These are phyloP conservation scores for Colletes gigas DNA, from an alignment of 1,140 invertebrate species.

Conservation along the genomic window DNA sequence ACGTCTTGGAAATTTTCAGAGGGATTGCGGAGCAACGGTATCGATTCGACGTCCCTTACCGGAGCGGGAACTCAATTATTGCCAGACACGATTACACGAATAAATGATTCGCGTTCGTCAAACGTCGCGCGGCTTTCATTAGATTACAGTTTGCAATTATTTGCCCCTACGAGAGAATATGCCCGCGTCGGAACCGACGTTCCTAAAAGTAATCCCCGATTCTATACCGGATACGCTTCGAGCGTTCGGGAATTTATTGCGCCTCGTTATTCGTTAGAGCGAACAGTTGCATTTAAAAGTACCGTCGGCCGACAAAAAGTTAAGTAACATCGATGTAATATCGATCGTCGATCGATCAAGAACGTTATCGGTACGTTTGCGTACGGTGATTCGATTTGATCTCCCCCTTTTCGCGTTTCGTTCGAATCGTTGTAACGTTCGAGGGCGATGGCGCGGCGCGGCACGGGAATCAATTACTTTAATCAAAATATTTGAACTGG, in stretches of 20 bases:
- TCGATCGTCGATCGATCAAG: neutral
- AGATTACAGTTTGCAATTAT: constrained; percentile 23
- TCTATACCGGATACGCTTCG: too few species aligned
- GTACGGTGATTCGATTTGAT: neutral
- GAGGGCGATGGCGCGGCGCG: neutral
- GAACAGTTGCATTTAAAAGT: too few species aligned
- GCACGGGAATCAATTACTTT: constrained; percentile 31
- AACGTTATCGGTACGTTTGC: neutral
- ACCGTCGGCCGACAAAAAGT: too few species aligned
- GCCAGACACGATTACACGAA: constrained; percentile 15
- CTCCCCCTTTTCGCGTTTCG: too few species aligned
- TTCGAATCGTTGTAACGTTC: neutral
- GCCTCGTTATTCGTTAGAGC: too few species aligned
- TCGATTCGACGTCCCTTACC: neutral
- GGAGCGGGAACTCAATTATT: constrained; percentile 9
- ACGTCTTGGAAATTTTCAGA: neutral
- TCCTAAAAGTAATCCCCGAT: too few species aligned
- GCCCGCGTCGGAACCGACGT: neutral
- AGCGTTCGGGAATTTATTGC: too few species aligned
- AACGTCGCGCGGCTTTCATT: constrained; percentile 11
- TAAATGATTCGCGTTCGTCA: constrained; percentile 22
- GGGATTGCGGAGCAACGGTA: neutral
- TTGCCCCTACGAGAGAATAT: neutral
- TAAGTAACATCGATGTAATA: too few species aligned
- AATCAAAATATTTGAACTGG: constrained; percentile 39